A percentile compares a stretch with the other conserved stretches of the same genome.
Evolutionary conservation across 23 tunicate genomes (phyloP).

Genomic region (Styela clava): DNA sequence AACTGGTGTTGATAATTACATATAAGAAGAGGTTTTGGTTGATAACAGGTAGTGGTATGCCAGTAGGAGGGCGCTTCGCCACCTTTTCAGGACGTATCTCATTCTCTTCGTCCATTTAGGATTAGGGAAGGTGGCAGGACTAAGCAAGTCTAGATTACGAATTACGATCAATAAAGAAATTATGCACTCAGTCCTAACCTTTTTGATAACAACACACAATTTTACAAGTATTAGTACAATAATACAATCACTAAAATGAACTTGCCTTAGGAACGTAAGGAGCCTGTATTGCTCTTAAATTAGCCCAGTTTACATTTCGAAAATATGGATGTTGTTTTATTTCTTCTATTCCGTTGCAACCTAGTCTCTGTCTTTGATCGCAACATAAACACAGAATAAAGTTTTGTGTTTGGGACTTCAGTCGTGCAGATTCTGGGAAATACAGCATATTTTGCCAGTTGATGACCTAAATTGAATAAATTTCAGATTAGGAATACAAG

Average conservation of each 20-base stretch:
- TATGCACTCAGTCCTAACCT: too few species aligned
- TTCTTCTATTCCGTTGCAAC: slow-evolving; percentile 58
- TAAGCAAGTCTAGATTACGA: too few species aligned
- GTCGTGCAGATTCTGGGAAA: slow-evolving; percentile 45
- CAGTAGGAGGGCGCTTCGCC: too few species aligned
- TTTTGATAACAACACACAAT: neutral
- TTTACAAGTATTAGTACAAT: neutral
- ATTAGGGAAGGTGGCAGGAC: too few species aligned
- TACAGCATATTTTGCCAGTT: slow-evolving; percentile 44
- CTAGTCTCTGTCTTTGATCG: slow-evolving; percentile 62
- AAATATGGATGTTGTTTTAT: slow-evolving; percentile 80
- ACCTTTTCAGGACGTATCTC: too few species aligned
- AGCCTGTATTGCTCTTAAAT: slow-evolving; percentile 53
- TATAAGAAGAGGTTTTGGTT: too few species aligned
- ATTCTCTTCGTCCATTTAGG: too few species aligned
- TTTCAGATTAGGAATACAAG: neutral
- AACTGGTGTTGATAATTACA: too few species aligned
- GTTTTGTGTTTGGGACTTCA: slow-evolving; percentile 41
- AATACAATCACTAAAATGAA: neutral
- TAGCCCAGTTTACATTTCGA: slow-evolving; percentile 56
- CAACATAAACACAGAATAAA: slow-evolving; percentile 63
- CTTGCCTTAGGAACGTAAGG: slow-evolving; percentile 82
- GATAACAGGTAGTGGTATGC: too few species aligned
- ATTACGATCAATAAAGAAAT: too few species aligned
- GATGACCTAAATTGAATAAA: slow-evolving; percentile 59